phyloP scores from a whole-genome alignment of 2,113 vertebrate genomes.

The Sylvia atricapilla region DNA sequence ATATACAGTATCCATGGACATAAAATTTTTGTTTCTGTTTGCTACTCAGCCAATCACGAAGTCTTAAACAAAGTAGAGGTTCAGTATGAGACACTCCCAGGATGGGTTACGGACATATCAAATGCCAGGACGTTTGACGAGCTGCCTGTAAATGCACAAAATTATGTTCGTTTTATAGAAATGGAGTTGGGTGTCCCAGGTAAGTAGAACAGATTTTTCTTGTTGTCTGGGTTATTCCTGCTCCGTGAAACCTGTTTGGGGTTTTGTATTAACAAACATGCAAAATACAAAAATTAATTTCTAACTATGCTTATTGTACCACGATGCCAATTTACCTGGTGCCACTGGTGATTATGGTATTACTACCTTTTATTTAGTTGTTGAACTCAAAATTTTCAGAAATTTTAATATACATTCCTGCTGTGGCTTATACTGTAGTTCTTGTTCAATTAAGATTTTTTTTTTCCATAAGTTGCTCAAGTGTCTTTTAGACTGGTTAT shows the following conservation, averaged over 20 bases:
- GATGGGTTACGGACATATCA: constrained; percentile 92
- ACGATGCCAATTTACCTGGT: not conserved
- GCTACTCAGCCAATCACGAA: constrained; percentile 90
- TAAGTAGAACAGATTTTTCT: constrained; percentile 61
- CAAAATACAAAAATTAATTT: not conserved
- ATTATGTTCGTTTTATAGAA: constrained; percentile 91
- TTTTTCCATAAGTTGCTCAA: not conserved
- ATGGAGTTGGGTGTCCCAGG: constrained; percentile 88
- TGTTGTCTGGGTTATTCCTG: not conserved
- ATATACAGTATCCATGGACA: not conserved
- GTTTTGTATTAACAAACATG: not conserved
- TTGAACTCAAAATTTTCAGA: not conserved
- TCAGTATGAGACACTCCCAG: constrained; percentile 90
- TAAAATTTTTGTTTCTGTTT: constrained; percentile 25
- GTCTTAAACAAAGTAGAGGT: constrained; percentile 94
- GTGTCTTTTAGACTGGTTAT: not conserved
- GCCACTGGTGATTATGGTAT: not conserved
- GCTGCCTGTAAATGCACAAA: constrained; percentile 91
- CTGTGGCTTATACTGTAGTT: not conserved
- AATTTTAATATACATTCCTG: not conserved
- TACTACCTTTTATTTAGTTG: not conserved
- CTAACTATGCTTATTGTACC: not conserved
- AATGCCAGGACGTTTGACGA: constrained; percentile 87
- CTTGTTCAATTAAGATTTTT: not conserved
- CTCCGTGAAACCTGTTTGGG: not conserved